phyloP scores from a whole-genome alignment of 1,140 invertebrate species.

The Pogonognathellus flavescens region DNA sequence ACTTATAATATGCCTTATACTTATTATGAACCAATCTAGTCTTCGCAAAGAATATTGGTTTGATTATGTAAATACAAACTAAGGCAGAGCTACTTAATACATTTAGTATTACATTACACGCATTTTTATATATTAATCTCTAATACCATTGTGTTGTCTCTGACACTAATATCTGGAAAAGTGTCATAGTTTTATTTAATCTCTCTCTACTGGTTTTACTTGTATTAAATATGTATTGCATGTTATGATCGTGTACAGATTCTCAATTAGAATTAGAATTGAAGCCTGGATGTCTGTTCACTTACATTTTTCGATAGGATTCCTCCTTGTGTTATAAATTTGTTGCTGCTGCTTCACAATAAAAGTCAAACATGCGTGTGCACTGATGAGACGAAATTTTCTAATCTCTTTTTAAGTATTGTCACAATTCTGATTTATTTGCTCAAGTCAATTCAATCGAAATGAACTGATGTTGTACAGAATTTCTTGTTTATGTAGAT shows the following conservation, averaged over 20 bases:
- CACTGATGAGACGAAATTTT: conserved; percentile 25
- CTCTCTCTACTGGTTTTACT: neutral
- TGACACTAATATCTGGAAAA: neutral
- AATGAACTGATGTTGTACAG: neutral
- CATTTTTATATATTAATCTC: neutral
- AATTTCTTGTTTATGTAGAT: neutral
- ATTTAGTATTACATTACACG: too few species aligned
- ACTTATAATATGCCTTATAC: too few species aligned
- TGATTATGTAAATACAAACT: conserved; percentile 31
- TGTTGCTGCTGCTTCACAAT: neutral
- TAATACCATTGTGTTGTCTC: neutral
- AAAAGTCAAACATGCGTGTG: conserved; percentile 9
- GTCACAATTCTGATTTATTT: conserved; percentile 23
- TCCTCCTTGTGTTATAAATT: neutral
- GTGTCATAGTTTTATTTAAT: neutral
- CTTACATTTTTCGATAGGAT: neutral
- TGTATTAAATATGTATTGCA: neutral
- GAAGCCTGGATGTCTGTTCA: neutral
- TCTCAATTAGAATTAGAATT: neutral
- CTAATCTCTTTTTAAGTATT: conserved; percentile 9
- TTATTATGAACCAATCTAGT: too few species aligned
- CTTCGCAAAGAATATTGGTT: conserved; percentile 4
- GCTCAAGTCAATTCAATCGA: neutral
- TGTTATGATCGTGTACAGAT: neutral
- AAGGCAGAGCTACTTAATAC: neutral